Base-by-base conservation (phyloP, 2,797 vertebrate genomes). In the Pseudocheirus occidentalis region DNA sequence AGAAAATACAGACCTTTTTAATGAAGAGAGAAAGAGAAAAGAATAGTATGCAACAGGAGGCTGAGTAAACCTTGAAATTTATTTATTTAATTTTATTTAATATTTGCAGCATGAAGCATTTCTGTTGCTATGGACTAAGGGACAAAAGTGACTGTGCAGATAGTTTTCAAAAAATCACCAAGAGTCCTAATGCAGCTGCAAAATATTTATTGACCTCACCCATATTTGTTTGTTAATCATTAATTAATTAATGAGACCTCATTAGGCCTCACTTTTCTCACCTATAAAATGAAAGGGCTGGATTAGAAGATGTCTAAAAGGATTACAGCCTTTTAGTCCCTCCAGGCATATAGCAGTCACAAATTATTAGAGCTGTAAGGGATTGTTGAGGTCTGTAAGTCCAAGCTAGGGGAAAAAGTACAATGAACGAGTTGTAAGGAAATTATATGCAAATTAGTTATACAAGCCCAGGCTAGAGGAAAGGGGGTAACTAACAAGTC, bases 91-190 rank as follows among this genome's bases (percentile, higher is more conserved):
- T 54, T 54, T 54, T 54, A 54, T 54, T 54, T 62, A 87, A 97
- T 94, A 66, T 87, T 92, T 89, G 55, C 87, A 92, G 92, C 59
- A 92, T 90, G 59, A 91, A 21, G 91, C 54, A 89, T 89, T 92
- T 95, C 90, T 29, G 62, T 93, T 24, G 87, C 90, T 21, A 46
- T 40, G 73, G 73, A 81, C 73, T 81, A 11, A 46, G 6, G 18
- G 2, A 81, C 73, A 55, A 95, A 94, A 94, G 81, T 87, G 91
- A 95, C 95, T 55, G 55, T 95, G 50, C 66, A 95, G 90, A 81
- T 81, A 81, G 66, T 46, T 81, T 81, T 81, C 3, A 24, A 46
- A 55, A 81, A 40, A 46, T 81, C 21, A 81, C 40, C 9, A 27
- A 46, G 40, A 18, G 40, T 46, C 18, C 21, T n/a, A 24, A 9